Conservation (phyloP, 2,797 vertebrate species). For the Enoplosus armatus region DNA sequence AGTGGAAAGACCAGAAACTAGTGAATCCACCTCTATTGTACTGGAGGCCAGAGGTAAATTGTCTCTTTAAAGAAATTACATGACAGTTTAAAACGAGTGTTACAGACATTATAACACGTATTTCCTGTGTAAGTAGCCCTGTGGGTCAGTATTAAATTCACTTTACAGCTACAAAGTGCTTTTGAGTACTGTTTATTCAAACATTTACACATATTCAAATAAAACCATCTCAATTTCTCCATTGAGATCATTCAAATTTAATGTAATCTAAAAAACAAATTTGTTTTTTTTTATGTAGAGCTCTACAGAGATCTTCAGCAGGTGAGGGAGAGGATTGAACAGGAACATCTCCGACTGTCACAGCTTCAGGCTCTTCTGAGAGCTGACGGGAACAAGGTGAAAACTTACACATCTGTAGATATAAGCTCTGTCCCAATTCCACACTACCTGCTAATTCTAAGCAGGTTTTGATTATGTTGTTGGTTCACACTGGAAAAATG, state of each 20-base stretch:
- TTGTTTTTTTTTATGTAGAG: constrained; percentile 65
- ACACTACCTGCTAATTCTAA: not conserved
- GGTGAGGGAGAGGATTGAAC: constrained; percentile 82
- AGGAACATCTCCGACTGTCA: constrained; percentile 84
- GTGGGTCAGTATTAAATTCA: no score
- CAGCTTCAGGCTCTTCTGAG: constrained; percentile 82
- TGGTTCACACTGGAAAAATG: not conserved
- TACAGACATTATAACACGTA: not conserved
- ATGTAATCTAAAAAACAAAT: not conserved
- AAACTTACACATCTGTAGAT: not conserved
- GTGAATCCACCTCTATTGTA: constrained; percentile 73
- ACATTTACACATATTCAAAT: not conserved
- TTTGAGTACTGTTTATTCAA: not conserved
- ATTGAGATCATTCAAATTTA: not conserved
- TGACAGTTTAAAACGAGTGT: not conserved
- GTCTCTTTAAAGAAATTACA: not conserved
- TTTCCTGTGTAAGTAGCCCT: not conserved
- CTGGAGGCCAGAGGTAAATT: constrained; percentile 84
- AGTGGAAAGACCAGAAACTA: constrained; percentile 69
- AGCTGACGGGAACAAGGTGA: constrained; percentile 83
- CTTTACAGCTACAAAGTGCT: not conserved
- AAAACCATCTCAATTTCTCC: not conserved
- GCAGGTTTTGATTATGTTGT: not conserved
- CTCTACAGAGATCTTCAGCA: constrained; percentile 84
- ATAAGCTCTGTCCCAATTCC: not conserved